phyloP scores from a whole-genome alignment of 2,113 vertebrate genomes.

The Oncorhynchus mykiss region DNA sequence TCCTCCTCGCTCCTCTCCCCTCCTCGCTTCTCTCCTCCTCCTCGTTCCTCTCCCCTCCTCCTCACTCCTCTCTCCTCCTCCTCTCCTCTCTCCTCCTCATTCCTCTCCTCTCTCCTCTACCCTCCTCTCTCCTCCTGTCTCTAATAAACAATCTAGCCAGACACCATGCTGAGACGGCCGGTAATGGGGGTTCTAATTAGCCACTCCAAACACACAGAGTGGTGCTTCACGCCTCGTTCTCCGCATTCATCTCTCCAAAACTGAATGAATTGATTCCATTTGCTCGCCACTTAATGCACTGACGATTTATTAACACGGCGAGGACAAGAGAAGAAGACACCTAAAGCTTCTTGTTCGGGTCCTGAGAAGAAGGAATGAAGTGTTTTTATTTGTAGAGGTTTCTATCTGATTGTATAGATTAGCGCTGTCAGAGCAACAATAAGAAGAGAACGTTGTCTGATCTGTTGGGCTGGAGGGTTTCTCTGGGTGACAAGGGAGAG shows the following conservation, averaged over 20 bases:
- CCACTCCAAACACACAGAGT: conserved; percentile 66
- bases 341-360: too few species aligned
- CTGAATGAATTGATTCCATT: conserved; percentile 75
- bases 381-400: too few species aligned
- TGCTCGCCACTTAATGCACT: conserved; percentile 68
- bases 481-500: too few species aligned
- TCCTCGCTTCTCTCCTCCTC: not conserved
- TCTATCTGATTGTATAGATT: too few species aligned
- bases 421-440: too few species aligned
- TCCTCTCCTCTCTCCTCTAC: not conserved
- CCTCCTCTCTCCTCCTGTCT: not conserved
- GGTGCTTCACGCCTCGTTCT: conserved; percentile 74
- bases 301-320: conserved; percentile 70
- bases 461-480: too few species aligned
- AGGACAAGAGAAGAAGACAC: not conserved
- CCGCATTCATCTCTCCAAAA: conserved; percentile 72
- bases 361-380: too few species aligned
- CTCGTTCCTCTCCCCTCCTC: not conserved
- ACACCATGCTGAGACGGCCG: conserved; percentile 68
- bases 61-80: too few species aligned
- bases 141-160: conserved; percentile 70
- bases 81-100: not conserved
- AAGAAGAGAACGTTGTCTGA: too few species aligned
- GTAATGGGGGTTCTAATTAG: conserved; percentile 74
- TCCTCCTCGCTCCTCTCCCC: not conserved